These are phyloP conservation scores for Acholoe squamosa DNA, from an alignment of 2,888 invertebrate genomes.

Conservation along the genomic window DNA sequence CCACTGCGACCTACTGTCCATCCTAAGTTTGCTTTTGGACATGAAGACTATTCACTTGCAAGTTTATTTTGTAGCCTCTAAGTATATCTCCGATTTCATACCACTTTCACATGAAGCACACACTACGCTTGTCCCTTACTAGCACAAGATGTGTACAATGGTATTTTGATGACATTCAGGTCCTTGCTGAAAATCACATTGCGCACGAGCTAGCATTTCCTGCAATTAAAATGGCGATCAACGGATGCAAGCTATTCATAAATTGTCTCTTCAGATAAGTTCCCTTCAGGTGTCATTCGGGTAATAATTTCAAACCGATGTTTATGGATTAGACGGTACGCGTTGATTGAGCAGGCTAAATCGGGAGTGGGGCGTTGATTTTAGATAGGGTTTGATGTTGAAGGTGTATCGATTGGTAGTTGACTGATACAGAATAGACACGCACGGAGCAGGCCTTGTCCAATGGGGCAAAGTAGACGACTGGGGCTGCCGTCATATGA, in stretches of 20 bases:
- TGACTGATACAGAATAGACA: conserved; percentile 48
- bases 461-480: background rate
- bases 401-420: conserved; percentile 1
- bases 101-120: no score
- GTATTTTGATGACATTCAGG: conserved; percentile 32
- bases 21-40: no score
- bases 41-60: no score
- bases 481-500: no score
- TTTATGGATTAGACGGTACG: background rate
- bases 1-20: no score
- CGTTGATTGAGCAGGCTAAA: conserved; percentile 6
- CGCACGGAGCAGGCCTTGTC: conserved; percentile 31
- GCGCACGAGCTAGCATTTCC: background rate
- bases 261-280: background rate
- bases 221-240: background rate
- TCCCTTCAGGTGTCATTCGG: background rate
- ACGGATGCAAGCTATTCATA: background rate
- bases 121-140: no score
- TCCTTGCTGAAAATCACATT: background rate
- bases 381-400: background rate
- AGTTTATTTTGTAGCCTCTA: no score
- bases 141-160: background rate
- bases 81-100: no score
- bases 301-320: background rate
- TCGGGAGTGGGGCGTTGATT: background rate